These are phyloP conservation scores for Xyliphius kryptos DNA, from an alignment of 2,113 vertebrate species.

Conservation along the genomic window DNA sequence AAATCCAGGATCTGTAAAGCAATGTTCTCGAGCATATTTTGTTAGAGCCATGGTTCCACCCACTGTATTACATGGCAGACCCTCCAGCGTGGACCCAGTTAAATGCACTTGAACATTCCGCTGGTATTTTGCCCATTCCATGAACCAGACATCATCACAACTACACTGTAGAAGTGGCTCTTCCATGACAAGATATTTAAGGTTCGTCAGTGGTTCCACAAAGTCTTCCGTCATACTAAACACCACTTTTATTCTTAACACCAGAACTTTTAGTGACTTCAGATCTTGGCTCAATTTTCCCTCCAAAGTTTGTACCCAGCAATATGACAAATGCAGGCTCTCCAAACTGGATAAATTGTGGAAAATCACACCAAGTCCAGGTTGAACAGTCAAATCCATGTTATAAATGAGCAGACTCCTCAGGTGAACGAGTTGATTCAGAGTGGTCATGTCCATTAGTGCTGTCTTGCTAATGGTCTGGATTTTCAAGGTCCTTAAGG, in stretches of 20 bases:
- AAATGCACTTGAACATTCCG: conserved; percentile 5
- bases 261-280: conserved; percentile 5
- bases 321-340: background rate
- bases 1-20: conserved; percentile 5
- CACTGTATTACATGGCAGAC: background rate
- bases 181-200: conserved; percentile 10
- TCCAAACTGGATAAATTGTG: conserved; percentile 15
- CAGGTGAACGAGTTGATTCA: conserved; percentile 22
- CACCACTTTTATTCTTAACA: background rate
- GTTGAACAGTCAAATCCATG: conserved; percentile 24
- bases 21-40: conserved; percentile 4
- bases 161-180: conserved; percentile 2
- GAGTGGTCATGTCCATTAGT: conserved; percentile 10
- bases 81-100: background rate
- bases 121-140: conserved; percentile 13
- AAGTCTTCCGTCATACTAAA: conserved; percentile 15
- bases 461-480: background rate
- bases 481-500: background rate
- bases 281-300: conserved; percentile 19
- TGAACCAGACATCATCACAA: conserved; percentile 28
- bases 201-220: conserved; percentile 8
- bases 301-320: conserved; percentile 5
- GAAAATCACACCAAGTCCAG: conserved; percentile 13
- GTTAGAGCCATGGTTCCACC: background rate
- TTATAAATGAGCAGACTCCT: conserved; percentile 7